Base-by-base conservation (phyloP, 1,140 invertebrate genomes). In the Magallana angulata region DNA sequence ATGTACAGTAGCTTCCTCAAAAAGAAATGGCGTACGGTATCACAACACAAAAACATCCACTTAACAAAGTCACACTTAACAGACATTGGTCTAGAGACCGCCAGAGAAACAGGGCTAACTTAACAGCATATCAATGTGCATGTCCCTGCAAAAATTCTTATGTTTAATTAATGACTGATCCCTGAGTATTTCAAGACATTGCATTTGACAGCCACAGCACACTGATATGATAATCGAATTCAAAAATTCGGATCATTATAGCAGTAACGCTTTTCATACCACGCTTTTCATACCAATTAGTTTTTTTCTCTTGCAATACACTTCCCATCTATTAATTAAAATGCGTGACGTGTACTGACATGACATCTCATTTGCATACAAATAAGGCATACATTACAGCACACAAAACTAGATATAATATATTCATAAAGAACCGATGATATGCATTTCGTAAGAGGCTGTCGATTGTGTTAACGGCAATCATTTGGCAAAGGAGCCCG, bases 311-410 rank as follows among this genome's bases (percentile, higher is more conserved):
- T 62, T 62, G 60, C 60, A 62, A 12, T 62, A 30, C 36, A 12
- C 68, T 76, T 76, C 68, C 68, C 68, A 5, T 8, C 24, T 9
- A 76, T 62, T 62, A 62, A 62, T 36, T 48, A 48, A 48, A 48
- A 76, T 76, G 24, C 24, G 68, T 76, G 68, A 76, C 68, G 68
- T 76, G 18, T 6, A 11, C 7, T 36, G 68, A 76, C 68, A 76
- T 76, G 68, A 76, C 68, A 76, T 76, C 68, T 76, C 68, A 76
- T 76, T 76, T 76, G 8, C 68, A 76, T 76, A 76, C 24, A 76
- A 30, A 76, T 76, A 30, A 30, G 12, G 68, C 68, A 30, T 76
- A 76, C 7, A 76, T 76, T 76, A 76, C 12, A 24, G 18, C 8
- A 30, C 18, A 76, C 24, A 48, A 76, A 76, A 30, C 11, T 36